phyloP scores from a whole-genome alignment of 2,888 invertebrate genomes.

The Encarsia formosa region DNA sequence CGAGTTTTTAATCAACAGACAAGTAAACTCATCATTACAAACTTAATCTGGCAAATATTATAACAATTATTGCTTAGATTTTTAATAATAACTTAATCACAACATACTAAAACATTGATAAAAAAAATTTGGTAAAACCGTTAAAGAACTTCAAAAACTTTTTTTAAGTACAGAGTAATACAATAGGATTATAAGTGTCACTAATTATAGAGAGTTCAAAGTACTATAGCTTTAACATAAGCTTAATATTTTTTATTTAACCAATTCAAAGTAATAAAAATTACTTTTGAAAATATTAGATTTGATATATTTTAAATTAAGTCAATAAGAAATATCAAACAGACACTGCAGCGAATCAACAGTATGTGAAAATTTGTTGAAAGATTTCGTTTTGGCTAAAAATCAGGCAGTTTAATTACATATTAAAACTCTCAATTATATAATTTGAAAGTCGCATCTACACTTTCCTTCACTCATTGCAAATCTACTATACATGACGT shows the following conservation, averaged over 20 bases:
- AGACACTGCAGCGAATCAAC: conserved; percentile 1
- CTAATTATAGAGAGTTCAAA: conserved; percentile 21
- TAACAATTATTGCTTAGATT: conserved; percentile 18
- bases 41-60: conserved; percentile 17
- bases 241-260: conserved; percentile 8
- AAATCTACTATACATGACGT: conserved; percentile 11
- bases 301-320: conserved; percentile 8
- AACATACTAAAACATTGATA: conserved; percentile 16
- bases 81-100: conserved; percentile 17
- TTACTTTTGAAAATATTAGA: conserved; percentile 3
- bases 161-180: conserved; percentile 27
- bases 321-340: neutral
- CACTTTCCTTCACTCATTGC: conserved; percentile 2
- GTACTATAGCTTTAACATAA: conserved; percentile 20
- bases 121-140: conserved; percentile 19
- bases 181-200: conserved; percentile 17
- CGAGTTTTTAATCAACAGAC: conserved; percentile 19
- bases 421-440: conserved; percentile 13
- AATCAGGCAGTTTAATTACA: conserved; percentile 11
- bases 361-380: conserved; percentile 3
- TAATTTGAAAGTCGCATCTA: neutral
- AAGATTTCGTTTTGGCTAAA: conserved; percentile 1
- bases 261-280: conserved; percentile 1
- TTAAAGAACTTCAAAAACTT: conserved; percentile 13
- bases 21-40: conserved; percentile 16